Evolutionary conservation across 2,797 vertebrate genomes (phyloP).

Genomic region (Esox masquinongy): DNA sequence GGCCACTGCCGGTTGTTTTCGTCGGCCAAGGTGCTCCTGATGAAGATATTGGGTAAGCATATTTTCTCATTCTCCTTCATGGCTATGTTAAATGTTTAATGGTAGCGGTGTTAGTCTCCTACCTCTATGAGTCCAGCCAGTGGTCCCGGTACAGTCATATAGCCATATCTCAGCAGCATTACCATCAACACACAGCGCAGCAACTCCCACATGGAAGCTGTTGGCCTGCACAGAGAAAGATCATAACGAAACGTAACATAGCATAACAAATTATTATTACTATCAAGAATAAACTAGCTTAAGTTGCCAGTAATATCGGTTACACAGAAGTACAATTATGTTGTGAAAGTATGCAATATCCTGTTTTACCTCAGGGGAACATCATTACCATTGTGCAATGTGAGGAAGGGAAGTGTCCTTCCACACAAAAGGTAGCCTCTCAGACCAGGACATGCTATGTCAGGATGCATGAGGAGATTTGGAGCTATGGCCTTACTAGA

Average conservation of each 20-base stretch:
- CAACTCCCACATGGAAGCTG: slow-evolving; percentile 75
- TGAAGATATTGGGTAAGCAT: neutral
- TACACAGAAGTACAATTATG: too few species aligned
- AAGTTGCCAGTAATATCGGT: neutral
- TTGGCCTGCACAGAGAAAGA: slow-evolving; percentile 62
- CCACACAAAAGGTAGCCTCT: too few species aligned
- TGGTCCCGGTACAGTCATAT: slow-evolving; percentile 62
- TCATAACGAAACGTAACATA: neutral
- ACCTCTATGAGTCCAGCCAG: slow-evolving; percentile 78
- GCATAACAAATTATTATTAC: too few species aligned
- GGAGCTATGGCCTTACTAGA: too few species aligned
- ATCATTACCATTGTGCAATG: too few species aligned
- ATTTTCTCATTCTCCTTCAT: neutral
- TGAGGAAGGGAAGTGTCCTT: too few species aligned
- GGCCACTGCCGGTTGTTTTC: neutral
- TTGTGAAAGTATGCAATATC: too few species aligned
- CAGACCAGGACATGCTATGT: too few species aligned
- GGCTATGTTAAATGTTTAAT: neutral
- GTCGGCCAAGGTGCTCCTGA: neutral
- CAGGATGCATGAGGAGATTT: too few species aligned
- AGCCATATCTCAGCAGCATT: slow-evolving; percentile 59
- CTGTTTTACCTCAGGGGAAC: too few species aligned
- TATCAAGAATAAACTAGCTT: neutral
- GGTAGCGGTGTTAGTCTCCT: slow-evolving; percentile 50
- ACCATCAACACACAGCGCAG: slow-evolving; percentile 78